Conservation (phyloP, 2,113 vertebrate species). For the Pangasianodon hypophthalmus region DNA sequence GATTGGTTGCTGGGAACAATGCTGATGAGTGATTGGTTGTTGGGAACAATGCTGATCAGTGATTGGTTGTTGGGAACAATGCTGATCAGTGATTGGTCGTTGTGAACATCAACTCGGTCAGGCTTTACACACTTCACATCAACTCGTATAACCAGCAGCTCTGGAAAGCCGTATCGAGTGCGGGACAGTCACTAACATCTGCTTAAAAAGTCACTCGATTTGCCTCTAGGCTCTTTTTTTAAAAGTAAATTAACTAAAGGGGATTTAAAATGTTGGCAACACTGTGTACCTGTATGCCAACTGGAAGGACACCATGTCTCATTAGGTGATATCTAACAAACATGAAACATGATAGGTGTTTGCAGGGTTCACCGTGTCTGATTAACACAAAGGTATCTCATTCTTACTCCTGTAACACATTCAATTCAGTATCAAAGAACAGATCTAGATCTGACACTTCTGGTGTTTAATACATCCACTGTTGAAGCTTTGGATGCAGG, state of each 20-base stretch:
- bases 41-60: neutral
- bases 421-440: neutral
- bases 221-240: neutral
- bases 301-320: neutral
- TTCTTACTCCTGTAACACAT: neutral
- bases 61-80: neutral
- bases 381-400: neutral
- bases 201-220: neutral
- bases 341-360: neutral
- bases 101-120: neutral
- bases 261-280: neutral
- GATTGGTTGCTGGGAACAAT: neutral
- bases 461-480: neutral
- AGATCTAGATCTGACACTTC: neutral
- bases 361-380: neutral
- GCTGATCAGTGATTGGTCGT: neutral
- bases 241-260: neutral
- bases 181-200: neutral
- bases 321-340: neutral
- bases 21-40: neutral
- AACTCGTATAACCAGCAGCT: neutral
- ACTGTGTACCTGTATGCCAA: neutral
- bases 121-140: neutral
- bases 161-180: neutral
- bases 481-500: neutral